phyloP scores from a whole-genome alignment of 2,113 vertebrate genomes.

The Vanacampus margaritifer region DNA sequence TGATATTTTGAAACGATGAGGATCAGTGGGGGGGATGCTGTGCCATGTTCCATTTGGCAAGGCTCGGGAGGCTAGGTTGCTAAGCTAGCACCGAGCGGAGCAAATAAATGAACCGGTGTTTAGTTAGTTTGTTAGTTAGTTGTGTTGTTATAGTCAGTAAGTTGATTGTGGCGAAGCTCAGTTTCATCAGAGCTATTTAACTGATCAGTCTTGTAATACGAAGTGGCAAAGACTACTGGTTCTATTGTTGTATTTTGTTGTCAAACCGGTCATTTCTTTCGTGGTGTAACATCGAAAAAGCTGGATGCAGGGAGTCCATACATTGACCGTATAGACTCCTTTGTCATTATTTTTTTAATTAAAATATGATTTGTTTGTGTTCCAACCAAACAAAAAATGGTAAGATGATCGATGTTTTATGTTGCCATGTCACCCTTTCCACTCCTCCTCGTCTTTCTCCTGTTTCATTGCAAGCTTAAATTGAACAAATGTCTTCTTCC shows the following conservation, averaged over 20 bases:
- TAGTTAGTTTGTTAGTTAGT: constrained; percentile 16
- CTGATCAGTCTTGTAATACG: not conserved
- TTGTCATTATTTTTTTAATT: not conserved
- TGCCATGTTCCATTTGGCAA: not conserved
- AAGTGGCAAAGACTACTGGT: constrained; percentile 13
- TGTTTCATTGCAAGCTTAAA: not conserved
- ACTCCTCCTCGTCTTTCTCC: not conserved
- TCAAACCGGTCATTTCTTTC: constrained; percentile 18
- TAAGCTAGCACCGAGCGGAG: constrained; percentile 44
- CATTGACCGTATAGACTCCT: not conserved
- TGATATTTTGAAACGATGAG: not conserved
- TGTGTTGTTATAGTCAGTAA: not conserved
- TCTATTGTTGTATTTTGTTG: constrained; percentile 3
- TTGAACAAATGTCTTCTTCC: not conserved
- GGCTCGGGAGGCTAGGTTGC: constrained; percentile 44
- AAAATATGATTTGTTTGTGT: not conserved
- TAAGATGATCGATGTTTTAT: not conserved
- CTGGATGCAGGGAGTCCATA: not conserved
- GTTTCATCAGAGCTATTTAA: not conserved
- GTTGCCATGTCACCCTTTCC: not conserved
- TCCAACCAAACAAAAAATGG: not conserved
- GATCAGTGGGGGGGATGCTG: not conserved
- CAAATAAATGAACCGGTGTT: constrained; percentile 34
- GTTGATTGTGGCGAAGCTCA: not conserved
- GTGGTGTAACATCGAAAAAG: not conserved